phyloP scores from a whole-genome alignment of 2,888 invertebrate species.

The Drosophila incognita region DNA sequence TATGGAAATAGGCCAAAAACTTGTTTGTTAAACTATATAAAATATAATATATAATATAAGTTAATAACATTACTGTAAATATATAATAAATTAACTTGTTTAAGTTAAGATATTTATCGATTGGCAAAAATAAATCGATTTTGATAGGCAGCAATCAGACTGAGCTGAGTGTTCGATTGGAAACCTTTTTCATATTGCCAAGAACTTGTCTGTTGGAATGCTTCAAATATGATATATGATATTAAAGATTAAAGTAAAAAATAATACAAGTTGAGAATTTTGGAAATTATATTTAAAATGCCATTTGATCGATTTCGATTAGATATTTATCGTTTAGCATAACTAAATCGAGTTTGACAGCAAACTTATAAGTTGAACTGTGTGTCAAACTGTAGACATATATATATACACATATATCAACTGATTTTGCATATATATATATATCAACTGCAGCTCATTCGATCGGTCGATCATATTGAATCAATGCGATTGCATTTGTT shows the following conservation, averaged over 20 bases:
- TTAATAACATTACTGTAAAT: no score
- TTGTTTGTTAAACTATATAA: no score
- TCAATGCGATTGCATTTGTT: slow-evolving; percentile 39
- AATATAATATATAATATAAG: no score
- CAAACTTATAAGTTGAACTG: not conserved
- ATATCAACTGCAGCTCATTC: slow-evolving; percentile 30
- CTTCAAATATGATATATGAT: not conserved
- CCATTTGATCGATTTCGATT: no score
- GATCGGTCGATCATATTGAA: slow-evolving; percentile 34
- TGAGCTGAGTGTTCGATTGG: no score
- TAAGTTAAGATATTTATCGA: not conserved
- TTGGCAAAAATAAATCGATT: not conserved
- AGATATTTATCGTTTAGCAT: not conserved
- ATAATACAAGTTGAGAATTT: not conserved
- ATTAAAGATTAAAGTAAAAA: not conserved
- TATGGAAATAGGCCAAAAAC: not conserved
- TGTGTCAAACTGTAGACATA: not conserved
- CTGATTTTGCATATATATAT: not conserved
- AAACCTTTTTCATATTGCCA: not conserved
- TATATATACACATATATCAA: not conserved
- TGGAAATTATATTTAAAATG: not conserved
- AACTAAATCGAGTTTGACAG: not conserved
- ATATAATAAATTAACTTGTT: not conserved
- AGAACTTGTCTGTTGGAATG: not conserved
- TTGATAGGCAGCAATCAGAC: not conserved